These are phyloP conservation scores for Chymomyza fuscimana DNA, from an alignment of 2,888 invertebrate genomes.

Conservation along the genomic window DNA sequence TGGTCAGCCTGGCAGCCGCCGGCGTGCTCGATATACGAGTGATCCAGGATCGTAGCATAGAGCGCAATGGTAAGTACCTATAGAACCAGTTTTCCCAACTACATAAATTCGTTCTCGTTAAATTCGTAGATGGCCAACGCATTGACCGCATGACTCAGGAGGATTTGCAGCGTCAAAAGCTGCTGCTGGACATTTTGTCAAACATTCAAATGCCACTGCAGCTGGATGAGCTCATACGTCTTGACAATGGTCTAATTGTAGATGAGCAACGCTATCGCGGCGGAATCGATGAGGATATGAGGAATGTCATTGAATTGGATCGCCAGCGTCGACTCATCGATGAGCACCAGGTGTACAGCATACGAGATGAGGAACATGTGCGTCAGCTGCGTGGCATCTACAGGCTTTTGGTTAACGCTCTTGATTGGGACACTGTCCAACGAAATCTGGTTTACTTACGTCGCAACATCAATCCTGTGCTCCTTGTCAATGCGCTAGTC, in stretches of 20 bases:
- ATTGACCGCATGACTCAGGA: constrained; percentile 48
- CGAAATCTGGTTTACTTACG: constrained; percentile 60
- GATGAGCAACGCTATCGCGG: constrained; percentile 52
- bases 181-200: constrained; percentile 66
- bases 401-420: constrained; percentile 61
- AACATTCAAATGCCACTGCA: constrained; percentile 58
- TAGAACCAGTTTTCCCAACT: background rate
- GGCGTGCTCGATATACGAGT: constrained; percentile 43
- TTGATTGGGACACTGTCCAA: constrained; percentile 62
- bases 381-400: constrained; percentile 68
- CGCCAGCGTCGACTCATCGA: constrained; percentile 57
- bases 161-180: constrained; percentile 67
- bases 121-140: constrained; percentile 29
- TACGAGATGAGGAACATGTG: constrained; percentile 55
- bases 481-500: constrained; percentile 62
- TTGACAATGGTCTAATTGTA: constrained; percentile 50
- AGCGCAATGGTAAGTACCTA: constrained; percentile 32
- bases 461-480: constrained; percentile 63
- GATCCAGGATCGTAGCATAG: constrained; percentile 23
- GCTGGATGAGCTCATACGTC: constrained; percentile 51
- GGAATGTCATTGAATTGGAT: constrained; percentile 57
- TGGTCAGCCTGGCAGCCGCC: constrained; percentile 57
- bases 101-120: background rate
- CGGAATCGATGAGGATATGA: constrained; percentile 67
- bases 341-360: constrained; percentile 47